A percentile compares a stretch with the other conserved stretches of the same genome.
phyloP scores from a whole-genome alignment of 2,113 vertebrate genomes.

The Mus pahari region DNA sequence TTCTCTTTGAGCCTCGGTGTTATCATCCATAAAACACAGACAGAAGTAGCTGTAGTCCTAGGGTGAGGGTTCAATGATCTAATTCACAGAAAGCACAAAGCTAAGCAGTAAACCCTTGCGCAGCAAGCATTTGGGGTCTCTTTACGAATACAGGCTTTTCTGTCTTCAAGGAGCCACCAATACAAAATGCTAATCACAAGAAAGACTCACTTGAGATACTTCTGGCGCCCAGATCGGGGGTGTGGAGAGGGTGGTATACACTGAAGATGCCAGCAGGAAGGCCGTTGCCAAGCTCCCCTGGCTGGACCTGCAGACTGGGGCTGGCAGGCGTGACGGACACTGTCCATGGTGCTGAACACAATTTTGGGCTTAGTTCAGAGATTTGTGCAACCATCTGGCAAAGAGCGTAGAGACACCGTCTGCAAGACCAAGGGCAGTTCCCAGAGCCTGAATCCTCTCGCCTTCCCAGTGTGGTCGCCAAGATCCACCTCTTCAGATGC shows the following conservation, averaged over 20 bases:
- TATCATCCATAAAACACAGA: neutral
- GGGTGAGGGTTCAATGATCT: neutral
- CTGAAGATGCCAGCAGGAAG: neutral
- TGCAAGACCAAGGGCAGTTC: constrained; percentile 11
- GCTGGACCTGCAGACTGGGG: neutral
- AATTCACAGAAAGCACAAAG: neutral
- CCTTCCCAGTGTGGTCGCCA: neutral
- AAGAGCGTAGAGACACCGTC: neutral
- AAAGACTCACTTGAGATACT: neutral
- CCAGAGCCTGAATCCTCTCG: constrained; percentile 1
- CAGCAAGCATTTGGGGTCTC: neutral
- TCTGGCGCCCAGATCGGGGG: neutral
- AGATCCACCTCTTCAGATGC: constrained; percentile 9
- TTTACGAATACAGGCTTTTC: constrained; percentile 11
- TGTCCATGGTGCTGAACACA: constrained; percentile 74
- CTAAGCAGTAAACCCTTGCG: neutral
- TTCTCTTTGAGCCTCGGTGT: neutral
- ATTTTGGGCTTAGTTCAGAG: neutral
- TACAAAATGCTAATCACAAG: neutral
- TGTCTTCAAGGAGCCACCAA: neutral
- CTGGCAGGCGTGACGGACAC: neutral
- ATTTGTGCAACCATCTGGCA: constrained; percentile 31
- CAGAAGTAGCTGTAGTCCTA: neutral
- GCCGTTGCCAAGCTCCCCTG: neutral
- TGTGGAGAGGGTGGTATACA: neutral